Evolutionary conservation across 2,113 vertebrate species (phyloP).

Genomic region (Felis chaus): DNA sequence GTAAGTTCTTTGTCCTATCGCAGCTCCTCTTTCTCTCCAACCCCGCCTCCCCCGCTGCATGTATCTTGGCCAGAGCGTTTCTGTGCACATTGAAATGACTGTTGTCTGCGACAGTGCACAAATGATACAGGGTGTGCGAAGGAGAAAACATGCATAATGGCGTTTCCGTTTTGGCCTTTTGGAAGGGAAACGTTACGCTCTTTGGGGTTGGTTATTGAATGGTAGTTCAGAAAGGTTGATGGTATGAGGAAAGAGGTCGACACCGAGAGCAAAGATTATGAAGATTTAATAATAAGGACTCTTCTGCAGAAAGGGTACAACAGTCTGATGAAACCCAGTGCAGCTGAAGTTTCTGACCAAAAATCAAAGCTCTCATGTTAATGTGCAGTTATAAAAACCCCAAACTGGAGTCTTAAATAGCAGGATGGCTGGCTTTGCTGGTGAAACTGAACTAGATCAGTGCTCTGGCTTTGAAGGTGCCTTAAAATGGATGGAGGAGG

Average conservation of each 20-base stretch:
- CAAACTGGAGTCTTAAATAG: conserved; percentile 81
- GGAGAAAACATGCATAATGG: background rate
- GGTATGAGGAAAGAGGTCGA: conserved; percentile 35
- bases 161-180: conserved; percentile 66
- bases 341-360: conserved; percentile 79
- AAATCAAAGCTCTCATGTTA: conserved; percentile 83
- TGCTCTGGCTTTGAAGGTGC: conserved; percentile 85
- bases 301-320: conserved; percentile 71
- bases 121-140: background rate
- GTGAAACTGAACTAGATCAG: conserved; percentile 78
- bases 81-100: conserved; percentile 19
- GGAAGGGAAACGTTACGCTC: conserved; percentile 52
- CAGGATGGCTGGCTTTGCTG: conserved; percentile 82
- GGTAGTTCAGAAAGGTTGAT: conserved; percentile 53
- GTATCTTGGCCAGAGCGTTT: background rate
- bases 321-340: conserved; percentile 77
- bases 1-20: conserved; percentile 82
- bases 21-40: background rate
- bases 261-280: conserved; percentile 63
- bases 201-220: conserved; percentile 47
- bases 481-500: conserved; percentile 86
- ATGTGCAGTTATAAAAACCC: conserved; percentile 82
- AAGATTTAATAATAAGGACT: conserved; percentile 74
- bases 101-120: background rate
- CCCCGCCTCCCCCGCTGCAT: background rate